Percentiles rank a stretch among this genome's conserved stretches.
These are phyloP conservation scores for Drosophila mayri DNA, from an alignment of 1,140 invertebrate species.

Conservation along the genomic window DNA sequence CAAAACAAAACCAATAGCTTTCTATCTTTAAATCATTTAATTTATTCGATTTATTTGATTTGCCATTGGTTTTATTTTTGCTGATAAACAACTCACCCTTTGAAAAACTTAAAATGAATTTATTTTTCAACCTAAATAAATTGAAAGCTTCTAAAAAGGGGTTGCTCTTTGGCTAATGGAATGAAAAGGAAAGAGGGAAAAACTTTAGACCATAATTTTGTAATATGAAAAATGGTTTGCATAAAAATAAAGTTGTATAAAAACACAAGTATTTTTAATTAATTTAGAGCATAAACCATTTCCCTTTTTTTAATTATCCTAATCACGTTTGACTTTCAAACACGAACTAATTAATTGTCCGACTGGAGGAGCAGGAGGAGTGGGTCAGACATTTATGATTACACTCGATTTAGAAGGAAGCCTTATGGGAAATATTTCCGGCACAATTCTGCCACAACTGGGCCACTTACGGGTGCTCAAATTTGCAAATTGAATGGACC, in stretches of 20 bases:
- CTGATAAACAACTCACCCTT: too few relatives aligned
- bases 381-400: constrained; percentile 3
- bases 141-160: neutral
- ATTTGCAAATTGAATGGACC: constrained; percentile 54
- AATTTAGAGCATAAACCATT: neutral
- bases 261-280: neutral
- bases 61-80: neutral
- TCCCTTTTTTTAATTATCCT: neutral
- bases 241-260: neutral
- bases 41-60: neutral
- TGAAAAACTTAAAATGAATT: neutral
- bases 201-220: neutral
- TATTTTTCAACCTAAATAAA: neutral
- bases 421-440: constrained; percentile 32
- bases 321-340: constrained; percentile 3
- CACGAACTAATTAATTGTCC: constrained; percentile 7
- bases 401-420: constrained; percentile 13
- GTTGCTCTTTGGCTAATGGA: constrained; percentile 16
- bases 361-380: neutral
- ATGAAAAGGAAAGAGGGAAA: neutral
- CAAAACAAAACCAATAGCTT: too few relatives aligned
- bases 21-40: neutral
- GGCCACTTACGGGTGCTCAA: constrained; percentile 27
- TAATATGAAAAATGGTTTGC: neutral
- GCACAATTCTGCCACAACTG: constrained; percentile 15